Conservation (phyloP, 2,888 invertebrate genomes). For the Omphaloscelis lunosa region DNA sequence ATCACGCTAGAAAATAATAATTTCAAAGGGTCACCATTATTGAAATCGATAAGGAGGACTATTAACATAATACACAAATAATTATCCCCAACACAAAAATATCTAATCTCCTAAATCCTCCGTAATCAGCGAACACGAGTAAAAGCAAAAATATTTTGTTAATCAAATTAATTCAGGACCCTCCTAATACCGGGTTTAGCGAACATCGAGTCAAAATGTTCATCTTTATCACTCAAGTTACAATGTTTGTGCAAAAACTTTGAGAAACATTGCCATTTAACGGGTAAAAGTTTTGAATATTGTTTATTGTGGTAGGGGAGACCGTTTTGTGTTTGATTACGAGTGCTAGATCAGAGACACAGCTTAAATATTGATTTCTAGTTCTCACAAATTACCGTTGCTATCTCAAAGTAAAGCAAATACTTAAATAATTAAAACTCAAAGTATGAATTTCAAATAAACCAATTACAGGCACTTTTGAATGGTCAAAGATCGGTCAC, state of each 20-base stretch:
- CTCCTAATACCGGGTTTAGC: constrained; percentile 37
- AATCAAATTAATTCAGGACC: constrained; percentile 48
- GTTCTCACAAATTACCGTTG: no score
- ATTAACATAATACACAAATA: no score
- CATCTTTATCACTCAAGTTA: constrained; percentile 44
- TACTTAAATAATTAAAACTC: no score
- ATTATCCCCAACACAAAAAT: constrained; percentile 3
- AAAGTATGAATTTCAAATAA: no score
- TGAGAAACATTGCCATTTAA: constrained; percentile 33
- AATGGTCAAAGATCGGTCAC: no score
- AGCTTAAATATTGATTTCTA: neutral
- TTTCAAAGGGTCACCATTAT: no score
- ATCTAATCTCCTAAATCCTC: constrained; percentile 14
- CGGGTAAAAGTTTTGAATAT: constrained; percentile 39
- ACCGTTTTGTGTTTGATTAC: constrained; percentile 21
- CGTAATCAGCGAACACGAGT: constrained; percentile 25
- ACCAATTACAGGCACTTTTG: no score
- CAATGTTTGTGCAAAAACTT: constrained; percentile 57
- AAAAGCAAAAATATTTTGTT: constrained; percentile 51
- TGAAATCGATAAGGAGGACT: no score
- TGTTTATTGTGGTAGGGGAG: constrained; percentile 29
- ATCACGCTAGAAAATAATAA: no score
- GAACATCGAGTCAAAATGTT: constrained; percentile 42
- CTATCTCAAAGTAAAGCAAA: no score
- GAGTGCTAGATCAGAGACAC: neutral